phyloP scores from a whole-genome alignment of 2,113 vertebrate species.

The Oophaga pumilio region DNA sequence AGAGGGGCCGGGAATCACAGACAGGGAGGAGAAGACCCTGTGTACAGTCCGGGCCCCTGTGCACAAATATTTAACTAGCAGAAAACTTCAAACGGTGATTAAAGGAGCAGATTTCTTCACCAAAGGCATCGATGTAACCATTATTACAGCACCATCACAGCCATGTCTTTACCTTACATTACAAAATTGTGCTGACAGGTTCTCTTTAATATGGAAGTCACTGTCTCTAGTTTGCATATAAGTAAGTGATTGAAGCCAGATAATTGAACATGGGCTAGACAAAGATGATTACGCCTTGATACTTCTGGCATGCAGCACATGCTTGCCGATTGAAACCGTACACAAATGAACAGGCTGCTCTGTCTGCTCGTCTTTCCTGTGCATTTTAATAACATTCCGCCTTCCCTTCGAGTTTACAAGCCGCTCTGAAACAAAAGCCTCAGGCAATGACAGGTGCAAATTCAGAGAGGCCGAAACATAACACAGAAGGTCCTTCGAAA shows the following conservation, averaged over 20 bases:
- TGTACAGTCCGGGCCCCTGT: too few species aligned
- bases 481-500: constrained; percentile 5
- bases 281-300: constrained; percentile 22
- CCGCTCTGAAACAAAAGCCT: background rate
- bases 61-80: too few species aligned
- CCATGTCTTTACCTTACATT: background rate
- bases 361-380: constrained; percentile 4
- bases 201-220: background rate
- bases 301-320: background rate
- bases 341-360: background rate
- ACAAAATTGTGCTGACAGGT: too few species aligned
- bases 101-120: too few species aligned
- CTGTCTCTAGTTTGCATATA: background rate
- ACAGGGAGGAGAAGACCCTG: too few species aligned
- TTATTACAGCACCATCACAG: too few species aligned
- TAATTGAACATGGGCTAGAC: constrained; percentile 26
- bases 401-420: background rate
- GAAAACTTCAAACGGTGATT: too few species aligned
- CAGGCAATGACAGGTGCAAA: constrained; percentile 39
- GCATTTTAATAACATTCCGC: constrained; percentile 42
- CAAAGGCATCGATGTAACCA: too few species aligned
- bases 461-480: constrained; percentile 14
- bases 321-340: background rate
- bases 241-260: constrained; percentile 25
- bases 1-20: too few species aligned